Evolutionary conservation across 2,113 vertebrate species (phyloP).

Genomic region (Lophura nycthemera): DNA sequence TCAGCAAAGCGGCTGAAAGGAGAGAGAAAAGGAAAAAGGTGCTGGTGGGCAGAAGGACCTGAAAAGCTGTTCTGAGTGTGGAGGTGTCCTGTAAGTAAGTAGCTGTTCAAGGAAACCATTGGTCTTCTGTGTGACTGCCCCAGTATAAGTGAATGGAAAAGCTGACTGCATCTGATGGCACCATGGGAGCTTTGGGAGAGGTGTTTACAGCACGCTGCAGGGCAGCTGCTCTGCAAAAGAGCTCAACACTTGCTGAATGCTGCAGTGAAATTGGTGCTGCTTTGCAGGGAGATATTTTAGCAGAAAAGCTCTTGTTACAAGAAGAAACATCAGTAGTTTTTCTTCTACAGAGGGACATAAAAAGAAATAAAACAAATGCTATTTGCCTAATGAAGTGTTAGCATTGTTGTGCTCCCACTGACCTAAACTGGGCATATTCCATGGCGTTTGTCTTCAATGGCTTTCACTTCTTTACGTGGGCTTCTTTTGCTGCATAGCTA

Average conservation of each 20-base stretch:
- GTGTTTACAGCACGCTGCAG: not conserved
- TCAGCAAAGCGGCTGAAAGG: not conserved
- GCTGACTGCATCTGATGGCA: not conserved
- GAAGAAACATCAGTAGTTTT: not conserved
- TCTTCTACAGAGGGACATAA: not conserved
- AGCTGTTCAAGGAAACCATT: slow-evolving; percentile 10
- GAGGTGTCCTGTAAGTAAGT: slow-evolving; percentile 59
- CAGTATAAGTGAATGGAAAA: not conserved
- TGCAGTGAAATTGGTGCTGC: slow-evolving; percentile 68
- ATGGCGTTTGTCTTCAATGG: not conserved
- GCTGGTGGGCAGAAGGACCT: not conserved
- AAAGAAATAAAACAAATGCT: not conserved
- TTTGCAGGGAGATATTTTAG: slow-evolving; percentile 46
- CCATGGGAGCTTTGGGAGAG: not conserved
- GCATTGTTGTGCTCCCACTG: not conserved
- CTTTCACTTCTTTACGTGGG: slow-evolving; percentile 69
- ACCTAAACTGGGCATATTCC: not conserved
- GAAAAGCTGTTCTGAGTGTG: not conserved
- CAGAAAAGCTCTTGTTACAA: slow-evolving; percentile 26
- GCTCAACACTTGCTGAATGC: slow-evolving; percentile 20
- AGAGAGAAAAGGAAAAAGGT: not conserved
- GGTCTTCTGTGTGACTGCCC: not conserved
- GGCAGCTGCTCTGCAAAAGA: slow-evolving; percentile 1
- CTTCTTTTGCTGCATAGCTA: slow-evolving; percentile 74
- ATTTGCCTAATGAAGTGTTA: not conserved